Percentiles rank a stretch among this genome's conserved stretches.
Conservation (phyloP, 2,888 invertebrate species). For the Ethmia dodecea region DNA sequence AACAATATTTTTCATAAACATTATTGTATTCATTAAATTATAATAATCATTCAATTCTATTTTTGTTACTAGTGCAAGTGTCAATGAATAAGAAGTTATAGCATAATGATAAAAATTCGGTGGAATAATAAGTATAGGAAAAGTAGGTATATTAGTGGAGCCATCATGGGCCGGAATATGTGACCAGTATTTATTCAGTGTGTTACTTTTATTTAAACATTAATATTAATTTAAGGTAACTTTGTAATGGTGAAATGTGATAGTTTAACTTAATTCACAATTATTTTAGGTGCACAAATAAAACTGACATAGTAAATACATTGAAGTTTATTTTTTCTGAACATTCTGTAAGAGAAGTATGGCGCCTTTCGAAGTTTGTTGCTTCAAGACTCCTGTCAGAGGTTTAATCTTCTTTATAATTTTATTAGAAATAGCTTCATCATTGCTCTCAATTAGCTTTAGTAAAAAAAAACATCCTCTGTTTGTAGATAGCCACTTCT, state of each 20-base stretch:
- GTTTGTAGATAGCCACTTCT: conserved; percentile 83
- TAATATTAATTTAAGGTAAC: background rate
- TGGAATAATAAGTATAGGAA: too few species aligned
- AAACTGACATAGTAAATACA: conserved; percentile 7
- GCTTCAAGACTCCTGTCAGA: conserved; percentile 60
- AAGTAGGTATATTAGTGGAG: too few species aligned
- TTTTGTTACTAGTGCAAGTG: too few species aligned
- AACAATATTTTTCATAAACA: too few species aligned
- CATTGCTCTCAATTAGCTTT: conserved; percentile 80
- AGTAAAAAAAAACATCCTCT: conserved; percentile 87
- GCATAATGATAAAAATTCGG: too few species aligned
- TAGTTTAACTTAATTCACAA: conserved; percentile 3
- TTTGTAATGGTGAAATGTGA: too few species aligned
- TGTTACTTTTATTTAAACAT: too few species aligned
- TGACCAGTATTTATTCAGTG: too few species aligned
- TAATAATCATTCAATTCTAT: too few species aligned
- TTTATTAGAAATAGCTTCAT: conserved; percentile 48
- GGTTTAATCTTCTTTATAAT: conserved; percentile 70
- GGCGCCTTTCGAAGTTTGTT: conserved; percentile 78
- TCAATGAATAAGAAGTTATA: too few species aligned
- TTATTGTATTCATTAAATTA: too few species aligned
- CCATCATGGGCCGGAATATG: too few species aligned
- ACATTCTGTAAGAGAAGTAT: conserved; percentile 79
- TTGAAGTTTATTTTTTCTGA: conserved; percentile 56
- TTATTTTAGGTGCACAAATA: conserved; percentile 7